These are phyloP conservation scores for Gallinago jamesoni DNA, from an alignment of 2,113 vertebrate genomes.

Conservation along the genomic window DNA sequence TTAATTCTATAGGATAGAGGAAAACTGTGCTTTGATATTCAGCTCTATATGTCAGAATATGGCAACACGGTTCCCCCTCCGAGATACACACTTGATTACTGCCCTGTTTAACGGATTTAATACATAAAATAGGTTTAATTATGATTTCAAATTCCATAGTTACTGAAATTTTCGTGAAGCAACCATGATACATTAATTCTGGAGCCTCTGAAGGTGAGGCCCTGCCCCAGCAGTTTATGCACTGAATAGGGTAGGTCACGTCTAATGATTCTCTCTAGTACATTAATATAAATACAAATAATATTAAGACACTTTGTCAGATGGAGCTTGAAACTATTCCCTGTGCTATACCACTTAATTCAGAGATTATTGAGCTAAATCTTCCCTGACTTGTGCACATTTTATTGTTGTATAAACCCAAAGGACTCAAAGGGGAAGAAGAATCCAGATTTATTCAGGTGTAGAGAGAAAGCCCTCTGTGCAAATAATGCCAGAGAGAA, in stretches of 20 bases:
- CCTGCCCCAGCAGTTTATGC: neutral
- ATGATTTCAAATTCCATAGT: neutral
- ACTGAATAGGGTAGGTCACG: neutral
- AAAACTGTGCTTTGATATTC: neutral
- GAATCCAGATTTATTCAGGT: neutral
- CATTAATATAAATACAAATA: neutral
- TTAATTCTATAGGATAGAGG: neutral
- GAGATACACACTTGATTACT: neutral
- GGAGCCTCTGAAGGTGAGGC: neutral
- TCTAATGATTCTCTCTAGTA: neutral
- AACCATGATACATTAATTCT: neutral
- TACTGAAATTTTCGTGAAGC: neutral
- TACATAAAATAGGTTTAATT: neutral
- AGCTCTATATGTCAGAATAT: neutral
- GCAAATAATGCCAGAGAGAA: neutral
- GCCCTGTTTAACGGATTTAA: neutral
- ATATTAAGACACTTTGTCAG: neutral
- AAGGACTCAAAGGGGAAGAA: neutral
- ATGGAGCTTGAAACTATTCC: neutral
- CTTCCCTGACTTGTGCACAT: neutral
- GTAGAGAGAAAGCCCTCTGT: neutral
- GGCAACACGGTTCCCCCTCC: neutral
- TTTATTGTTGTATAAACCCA: neutral
- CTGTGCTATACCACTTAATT: neutral
- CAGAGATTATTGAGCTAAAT: neutral